Conservation (phyloP, 2,888 invertebrate genomes). For the Ecdyonurus torrentis region DNA sequence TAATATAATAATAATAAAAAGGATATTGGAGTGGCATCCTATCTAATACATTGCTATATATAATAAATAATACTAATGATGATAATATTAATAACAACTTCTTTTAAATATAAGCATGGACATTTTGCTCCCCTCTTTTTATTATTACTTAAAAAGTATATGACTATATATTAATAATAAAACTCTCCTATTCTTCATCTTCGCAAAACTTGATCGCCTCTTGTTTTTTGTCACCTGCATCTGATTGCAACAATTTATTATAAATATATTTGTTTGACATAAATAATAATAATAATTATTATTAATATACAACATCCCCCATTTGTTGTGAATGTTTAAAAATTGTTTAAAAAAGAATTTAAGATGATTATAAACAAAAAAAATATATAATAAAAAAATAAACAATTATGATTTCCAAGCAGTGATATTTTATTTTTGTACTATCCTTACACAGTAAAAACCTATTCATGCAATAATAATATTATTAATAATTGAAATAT, state of each 20-base stretch:
- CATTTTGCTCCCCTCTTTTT: not conserved
- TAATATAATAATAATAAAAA: too few species aligned
- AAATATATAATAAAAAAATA: conserved; percentile 1
- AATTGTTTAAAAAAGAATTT: conserved; percentile 1
- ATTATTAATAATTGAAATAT: too few species aligned
- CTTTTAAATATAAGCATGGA: not conserved
- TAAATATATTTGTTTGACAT: not conserved
- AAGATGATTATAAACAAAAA: not conserved
- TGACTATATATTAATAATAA: not conserved
- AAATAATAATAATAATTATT: not conserved
- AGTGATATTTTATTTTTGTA: too few species aligned
- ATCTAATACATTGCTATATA: not conserved
- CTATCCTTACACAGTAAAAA: too few species aligned
- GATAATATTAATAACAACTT: too few species aligned
- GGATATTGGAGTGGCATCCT: not conserved
- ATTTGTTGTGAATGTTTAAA: conserved; percentile 3
- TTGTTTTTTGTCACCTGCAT: not conserved
- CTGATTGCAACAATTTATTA: not conserved
- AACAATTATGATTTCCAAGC: conserved; percentile 2
- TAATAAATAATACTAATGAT: not conserved
- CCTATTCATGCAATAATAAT: too few species aligned
- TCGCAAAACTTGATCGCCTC: not conserved
- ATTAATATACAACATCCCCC: not conserved
- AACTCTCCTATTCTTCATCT: not conserved
- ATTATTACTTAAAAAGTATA: not conserved